Evolutionary conservation across 2,888 invertebrate genomes (phyloP), one percentile per base, ranked within the genome.

Genomic region (Pecten maximus): DNA sequence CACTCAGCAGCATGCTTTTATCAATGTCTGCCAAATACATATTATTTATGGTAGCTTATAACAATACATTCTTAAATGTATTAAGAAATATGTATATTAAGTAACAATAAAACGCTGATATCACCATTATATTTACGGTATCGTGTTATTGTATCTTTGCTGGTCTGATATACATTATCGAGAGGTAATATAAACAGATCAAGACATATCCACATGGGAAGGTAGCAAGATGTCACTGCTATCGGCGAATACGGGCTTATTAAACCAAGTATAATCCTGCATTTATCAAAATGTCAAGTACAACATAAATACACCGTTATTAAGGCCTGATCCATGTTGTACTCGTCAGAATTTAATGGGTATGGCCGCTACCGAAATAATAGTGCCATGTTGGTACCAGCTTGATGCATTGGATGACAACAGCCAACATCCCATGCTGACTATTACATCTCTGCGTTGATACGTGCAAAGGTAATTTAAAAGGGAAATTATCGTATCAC

Each of bases 401-500:
- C 15, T 3, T 35, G 35, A 35, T 74, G 12, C 74, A 8, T 74
- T 74, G 74, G 19, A 74, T 35, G 35, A 74, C 74, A 74, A 35
- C 35, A 74, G 35, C 35, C 74, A 28, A 15, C 74, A 28, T 74
- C 35, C 74, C 74, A 74, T 74, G 74, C 74, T 10, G 74, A 74
- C 28, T 35, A 74, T 28, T 28, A 74, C 74, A 28, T 28, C 35
- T 74, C 35, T 28, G 35, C 10, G 35, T 2, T 28, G 28, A 35
- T 35, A 74, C 74, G 74, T 35, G 74, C 74, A 28, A 35, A 74
- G 74, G 74, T 74, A 74, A 74, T 74, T 74, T 74, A 74, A 10
- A 74, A 74, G 74, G 35, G 16, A 74, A 74, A 74, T 74, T 74
- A 3, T 6, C 28, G 2, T 74, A 12, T 74, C 74, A 74, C 8